Evolutionary conservation across 2,888 invertebrate species (phyloP).

Genomic region (Tillus elongatus): DNA sequence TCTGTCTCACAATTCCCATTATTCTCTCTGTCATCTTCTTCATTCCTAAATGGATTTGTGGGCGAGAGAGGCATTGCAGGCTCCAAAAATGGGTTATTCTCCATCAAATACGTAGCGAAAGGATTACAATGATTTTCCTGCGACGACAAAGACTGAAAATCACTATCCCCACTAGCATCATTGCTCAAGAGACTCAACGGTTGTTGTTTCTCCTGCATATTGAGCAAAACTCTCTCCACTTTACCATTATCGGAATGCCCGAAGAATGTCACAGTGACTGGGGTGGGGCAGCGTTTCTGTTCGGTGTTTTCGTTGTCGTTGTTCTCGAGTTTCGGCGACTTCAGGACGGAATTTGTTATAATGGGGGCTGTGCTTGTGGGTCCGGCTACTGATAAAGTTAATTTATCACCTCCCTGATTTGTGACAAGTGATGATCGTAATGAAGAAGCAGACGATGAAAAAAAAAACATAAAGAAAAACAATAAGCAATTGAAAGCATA

Average conservation of each 20-base stretch:
- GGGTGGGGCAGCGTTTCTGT: conserved; percentile 39
- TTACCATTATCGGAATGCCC: conserved; percentile 37
- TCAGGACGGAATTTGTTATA: conserved; percentile 20
- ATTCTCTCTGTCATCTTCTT: conserved; percentile 17
- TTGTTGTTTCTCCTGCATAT: conserved; percentile 21
- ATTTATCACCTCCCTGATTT: conserved; percentile 57
- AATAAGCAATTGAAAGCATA: neutral
- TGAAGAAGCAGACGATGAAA: conserved; percentile 11
- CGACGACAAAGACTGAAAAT: conserved; percentile 5
- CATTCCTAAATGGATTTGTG: conserved; percentile 13
- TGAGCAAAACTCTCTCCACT: conserved; percentile 34
- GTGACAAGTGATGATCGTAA: neutral
- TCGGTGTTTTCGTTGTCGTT: conserved; percentile 27
- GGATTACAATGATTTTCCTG: conserved; percentile 28
- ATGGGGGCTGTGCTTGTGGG: conserved; percentile 27
- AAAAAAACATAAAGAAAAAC: conserved; percentile 2
- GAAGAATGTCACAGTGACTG: conserved; percentile 56
- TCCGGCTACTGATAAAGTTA: conserved; percentile 57
- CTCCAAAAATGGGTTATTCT: conserved; percentile 36
- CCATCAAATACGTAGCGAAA: conserved; percentile 30
- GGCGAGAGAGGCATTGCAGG: neutral
- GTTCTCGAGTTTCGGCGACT: conserved; percentile 18
- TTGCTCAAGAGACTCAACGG: conserved; percentile 26
- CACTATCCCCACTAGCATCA: conserved; percentile 12
- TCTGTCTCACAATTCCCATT: no score